Evolutionary conservation across 2,113 vertebrate genomes (phyloP).

Genomic region (Tonatia bakeri): DNA sequence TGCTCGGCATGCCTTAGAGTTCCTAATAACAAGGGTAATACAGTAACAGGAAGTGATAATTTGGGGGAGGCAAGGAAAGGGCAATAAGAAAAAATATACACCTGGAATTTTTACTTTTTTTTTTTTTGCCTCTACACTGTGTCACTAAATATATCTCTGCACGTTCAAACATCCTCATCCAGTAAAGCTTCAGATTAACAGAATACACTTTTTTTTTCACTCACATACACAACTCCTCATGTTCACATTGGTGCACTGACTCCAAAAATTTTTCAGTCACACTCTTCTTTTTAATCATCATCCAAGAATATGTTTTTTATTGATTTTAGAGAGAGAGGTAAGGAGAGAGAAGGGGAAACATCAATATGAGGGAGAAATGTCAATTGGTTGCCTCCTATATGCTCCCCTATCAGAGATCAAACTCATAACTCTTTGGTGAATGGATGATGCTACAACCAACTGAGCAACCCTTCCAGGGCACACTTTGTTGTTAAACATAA

Average conservation of each 20-base stretch:
- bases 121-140: slow-evolving; percentile 74
- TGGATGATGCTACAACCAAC: too few relatives aligned
- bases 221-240: slow-evolving; percentile 82
- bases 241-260: slow-evolving; percentile 90
- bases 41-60: slow-evolving; percentile 61
- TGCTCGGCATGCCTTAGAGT: slow-evolving; percentile 81
- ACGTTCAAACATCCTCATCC: slow-evolving; percentile 79
- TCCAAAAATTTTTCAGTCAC: slow-evolving; percentile 95
- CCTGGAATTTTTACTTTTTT: slow-evolving; percentile 80
- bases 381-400: too few relatives aligned
- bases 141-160: slow-evolving; percentile 84
- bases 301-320: too few relatives aligned
- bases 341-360: neutral
- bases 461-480: slow-evolving; percentile 75
- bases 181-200: slow-evolving; percentile 77
- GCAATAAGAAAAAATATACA: slow-evolving; percentile 85
- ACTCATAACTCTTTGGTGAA: too few relatives aligned
- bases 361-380: too few relatives aligned
- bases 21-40: slow-evolving; percentile 79
- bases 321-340: slow-evolving; percentile 46
- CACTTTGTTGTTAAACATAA: slow-evolving; percentile 86
- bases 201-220: slow-evolving; percentile 76
- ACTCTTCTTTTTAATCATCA: slow-evolving; percentile 67
- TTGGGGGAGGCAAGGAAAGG: slow-evolving; percentile 68
- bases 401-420: slow-evolving; percentile 33